Evolutionary conservation across 2,113 vertebrate genomes (phyloP).

Genomic region (Thryonomys swinderianus): DNA sequence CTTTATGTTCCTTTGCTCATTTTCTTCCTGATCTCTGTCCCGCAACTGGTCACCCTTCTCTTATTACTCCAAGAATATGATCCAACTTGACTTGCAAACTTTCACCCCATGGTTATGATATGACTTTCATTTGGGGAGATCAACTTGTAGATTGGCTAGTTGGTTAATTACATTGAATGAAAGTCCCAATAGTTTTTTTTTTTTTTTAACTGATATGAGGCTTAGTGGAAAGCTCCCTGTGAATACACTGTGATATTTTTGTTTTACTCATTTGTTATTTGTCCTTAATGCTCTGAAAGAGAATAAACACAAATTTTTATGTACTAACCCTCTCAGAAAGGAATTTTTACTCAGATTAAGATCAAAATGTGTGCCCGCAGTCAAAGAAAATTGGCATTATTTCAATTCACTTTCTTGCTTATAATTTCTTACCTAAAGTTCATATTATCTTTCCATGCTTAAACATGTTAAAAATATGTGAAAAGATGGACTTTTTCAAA

Average conservation of each 20-base stretch:
- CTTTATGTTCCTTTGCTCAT: background rate
- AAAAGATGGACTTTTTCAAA: background rate
- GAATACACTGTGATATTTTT: background rate
- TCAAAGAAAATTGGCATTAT: conserved; percentile 52
- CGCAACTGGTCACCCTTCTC: accelerated
- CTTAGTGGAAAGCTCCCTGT: background rate
- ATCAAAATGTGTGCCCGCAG: conserved; percentile 51
- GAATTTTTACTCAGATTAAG: conserved; percentile 66
- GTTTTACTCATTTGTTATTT: conserved; percentile 51
- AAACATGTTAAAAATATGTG: conserved; percentile 62
- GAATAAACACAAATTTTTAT: conserved; percentile 28
- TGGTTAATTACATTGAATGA: background rate
- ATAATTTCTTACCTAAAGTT: background rate
- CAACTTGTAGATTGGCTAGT: background rate
- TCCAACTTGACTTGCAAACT: background rate
- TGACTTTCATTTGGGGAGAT: background rate
- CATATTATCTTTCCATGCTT: conserved; percentile 15
- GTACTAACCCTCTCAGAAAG: conserved; percentile 70
- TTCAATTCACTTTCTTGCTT: background rate
- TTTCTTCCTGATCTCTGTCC: background rate
- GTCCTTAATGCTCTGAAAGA: conserved; percentile 44
- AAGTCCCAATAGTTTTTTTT: background rate
- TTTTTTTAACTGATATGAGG: background rate
- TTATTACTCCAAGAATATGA: background rate
- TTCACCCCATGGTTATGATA: background rate